A percentile compares a stretch with the other conserved stretches of the same genome.
Conservation (phyloP, 2,113 vertebrate genomes). For the Cygnus buccinator region DNA sequence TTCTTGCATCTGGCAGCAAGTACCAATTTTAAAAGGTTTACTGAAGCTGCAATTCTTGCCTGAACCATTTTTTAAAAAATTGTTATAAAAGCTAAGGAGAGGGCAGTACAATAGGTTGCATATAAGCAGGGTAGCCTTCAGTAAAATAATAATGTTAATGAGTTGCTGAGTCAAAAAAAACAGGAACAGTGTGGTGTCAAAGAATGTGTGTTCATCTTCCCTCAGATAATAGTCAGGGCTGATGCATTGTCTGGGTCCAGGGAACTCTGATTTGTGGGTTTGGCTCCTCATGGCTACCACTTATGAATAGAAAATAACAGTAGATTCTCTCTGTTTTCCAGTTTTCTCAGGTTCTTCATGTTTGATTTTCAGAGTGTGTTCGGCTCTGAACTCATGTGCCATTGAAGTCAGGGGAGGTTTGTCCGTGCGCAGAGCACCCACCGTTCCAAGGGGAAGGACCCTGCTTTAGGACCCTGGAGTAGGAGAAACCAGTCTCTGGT, state of each 20-base stretch:
- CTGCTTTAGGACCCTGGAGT: neutral
- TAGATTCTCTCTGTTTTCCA: neutral
- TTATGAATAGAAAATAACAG: neutral
- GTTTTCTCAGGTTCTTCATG: neutral
- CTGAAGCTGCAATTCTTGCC: neutral
- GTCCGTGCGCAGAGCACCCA: neutral
- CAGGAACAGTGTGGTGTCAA: neutral
- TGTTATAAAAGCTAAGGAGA: neutral
- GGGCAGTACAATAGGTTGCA: neutral
- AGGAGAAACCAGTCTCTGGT: neutral
- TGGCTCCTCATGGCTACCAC: neutral
- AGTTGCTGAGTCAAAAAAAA: neutral
- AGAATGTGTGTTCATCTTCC: neutral
- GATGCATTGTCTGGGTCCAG: neutral
- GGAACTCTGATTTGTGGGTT: neutral
- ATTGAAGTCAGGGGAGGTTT: neutral
- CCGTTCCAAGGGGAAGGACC: neutral
- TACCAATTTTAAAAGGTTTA: neutral
- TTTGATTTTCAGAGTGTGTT: neutral
- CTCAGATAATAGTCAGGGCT: neutral
- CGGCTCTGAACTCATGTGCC: rapidly evolving
- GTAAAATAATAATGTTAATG: neutral
- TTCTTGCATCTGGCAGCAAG: neutral
- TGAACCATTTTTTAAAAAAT: neutral
- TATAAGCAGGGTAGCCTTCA: neutral